phyloP scores from a whole-genome alignment of 2,888 invertebrate genomes.

The Loripinus fragilis region DNA sequence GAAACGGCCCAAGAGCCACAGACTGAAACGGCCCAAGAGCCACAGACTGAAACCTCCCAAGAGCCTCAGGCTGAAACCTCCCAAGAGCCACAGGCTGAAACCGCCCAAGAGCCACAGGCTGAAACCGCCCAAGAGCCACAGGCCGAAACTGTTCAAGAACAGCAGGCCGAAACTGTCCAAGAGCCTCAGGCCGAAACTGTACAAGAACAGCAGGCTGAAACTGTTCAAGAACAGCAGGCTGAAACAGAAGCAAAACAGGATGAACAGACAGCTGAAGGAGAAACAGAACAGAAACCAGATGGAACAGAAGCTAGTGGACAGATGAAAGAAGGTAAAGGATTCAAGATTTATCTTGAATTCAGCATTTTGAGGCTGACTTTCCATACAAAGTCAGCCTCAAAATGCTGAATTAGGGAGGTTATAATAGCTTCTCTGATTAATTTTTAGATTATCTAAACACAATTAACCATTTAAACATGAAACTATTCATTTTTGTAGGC shows the following conservation, averaged over 20 bases:
- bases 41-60: conserved; percentile 5
- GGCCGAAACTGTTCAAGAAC: conserved; percentile 23
- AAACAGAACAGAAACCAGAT: conserved; percentile 28
- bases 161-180: not conserved
- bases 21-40: conserved; percentile 7
- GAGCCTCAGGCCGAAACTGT: conserved; percentile 4
- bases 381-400: too few relatives aligned
- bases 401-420: too few relatives aligned
- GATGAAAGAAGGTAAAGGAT: not conserved
- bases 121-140: conserved; percentile 2
- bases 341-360: too few relatives aligned
- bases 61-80: conserved; percentile 7
- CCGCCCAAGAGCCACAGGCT: conserved; percentile 12
- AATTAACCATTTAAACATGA: too few relatives aligned
- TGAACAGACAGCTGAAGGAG: conserved; percentile 21
- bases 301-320: too few relatives aligned
- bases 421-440: too few relatives aligned
- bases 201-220: conserved; percentile 14
- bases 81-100: conserved; percentile 15
- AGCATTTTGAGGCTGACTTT: too few relatives aligned
- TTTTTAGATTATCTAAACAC: too few relatives aligned
- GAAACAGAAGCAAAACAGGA: conserved; percentile 7
- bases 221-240: conserved; percentile 1
- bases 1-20: conserved; percentile 19
- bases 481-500: too few relatives aligned